Percentiles rank a stretch among this genome's conserved stretches.
Conservation (phyloP, 2,888 invertebrate species). For the Boloria euphrosyne region DNA sequence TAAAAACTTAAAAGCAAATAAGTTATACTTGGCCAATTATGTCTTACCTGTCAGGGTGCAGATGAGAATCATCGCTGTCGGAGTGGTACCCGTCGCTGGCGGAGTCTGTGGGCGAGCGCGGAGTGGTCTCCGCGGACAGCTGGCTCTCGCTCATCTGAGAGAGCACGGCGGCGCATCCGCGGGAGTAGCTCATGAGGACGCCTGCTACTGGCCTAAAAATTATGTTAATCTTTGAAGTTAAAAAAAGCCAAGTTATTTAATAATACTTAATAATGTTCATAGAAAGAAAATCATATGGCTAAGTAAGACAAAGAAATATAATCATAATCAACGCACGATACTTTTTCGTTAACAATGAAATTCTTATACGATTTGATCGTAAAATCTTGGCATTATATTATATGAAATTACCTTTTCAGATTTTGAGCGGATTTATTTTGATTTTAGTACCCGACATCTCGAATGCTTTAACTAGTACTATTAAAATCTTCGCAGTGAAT, state of each 20-base stretch:
- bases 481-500: no score
- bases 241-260: no score
- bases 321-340: neutral
- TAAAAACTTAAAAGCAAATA: neutral
- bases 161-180: conserved; percentile 88
- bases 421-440: no score
- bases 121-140: conserved; percentile 69
- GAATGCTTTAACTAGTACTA: no score
- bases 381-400: no score
- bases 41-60: conserved; percentile 65
- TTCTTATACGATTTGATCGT: no score
- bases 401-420: no score
- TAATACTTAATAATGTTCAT: no score
- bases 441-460: no score
- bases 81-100: conserved; percentile 92
- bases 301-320: neutral
- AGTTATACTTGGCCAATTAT: neutral
- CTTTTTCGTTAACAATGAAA: no score
- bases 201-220: conserved; percentile 85
- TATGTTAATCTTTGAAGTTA: neutral
- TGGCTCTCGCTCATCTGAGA: conserved; percentile 87
- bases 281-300: neutral
- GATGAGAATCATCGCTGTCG: conserved; percentile 85
- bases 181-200: conserved; percentile 87
- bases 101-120: conserved; percentile 78